Conservation (phyloP, 2,113 vertebrate species). For the Brienomyrus brachyistius region DNA sequence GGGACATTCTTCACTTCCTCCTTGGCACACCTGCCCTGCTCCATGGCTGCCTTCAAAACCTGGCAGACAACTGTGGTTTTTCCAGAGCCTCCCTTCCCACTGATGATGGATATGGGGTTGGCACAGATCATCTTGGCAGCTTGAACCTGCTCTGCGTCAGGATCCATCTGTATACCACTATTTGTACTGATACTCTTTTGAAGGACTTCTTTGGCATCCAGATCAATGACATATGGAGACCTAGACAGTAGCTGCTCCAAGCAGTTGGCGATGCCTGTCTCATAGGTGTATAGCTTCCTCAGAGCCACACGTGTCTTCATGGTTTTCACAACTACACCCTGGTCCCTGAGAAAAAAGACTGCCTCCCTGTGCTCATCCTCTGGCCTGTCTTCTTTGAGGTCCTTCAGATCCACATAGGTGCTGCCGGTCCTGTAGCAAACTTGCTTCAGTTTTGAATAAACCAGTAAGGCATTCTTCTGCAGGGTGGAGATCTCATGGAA, state of each 20-base stretch:
- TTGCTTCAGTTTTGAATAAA: conserved; percentile 61
- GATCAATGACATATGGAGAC: conserved; percentile 45
- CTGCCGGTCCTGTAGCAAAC: conserved; percentile 57
- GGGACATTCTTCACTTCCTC: conserved; percentile 52
- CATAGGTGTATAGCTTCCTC: conserved; percentile 55
- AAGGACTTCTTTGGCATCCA: conserved; percentile 56
- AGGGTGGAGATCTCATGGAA: conserved; percentile 49
- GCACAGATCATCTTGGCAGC: conserved; percentile 68
- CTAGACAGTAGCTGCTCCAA: conserved; percentile 45
- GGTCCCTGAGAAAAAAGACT: conserved; percentile 62
- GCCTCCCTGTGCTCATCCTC: conserved; percentile 50
- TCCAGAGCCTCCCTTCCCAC: conserved; percentile 77
- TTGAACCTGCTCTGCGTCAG: conserved; percentile 63
- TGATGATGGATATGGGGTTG: conserved; percentile 71
- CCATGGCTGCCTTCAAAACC: conserved; percentile 37
- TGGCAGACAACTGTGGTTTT: conserved; percentile 73
- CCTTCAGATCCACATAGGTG: conserved; percentile 53
- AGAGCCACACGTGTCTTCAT: conserved; percentile 53
- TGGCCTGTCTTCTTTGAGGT: conserved; percentile 31
- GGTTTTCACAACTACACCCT: conserved; percentile 45
- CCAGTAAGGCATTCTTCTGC: conserved; percentile 59
- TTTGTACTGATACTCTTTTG: background rate
- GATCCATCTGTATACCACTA: background rate
- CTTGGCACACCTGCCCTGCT: conserved; percentile 30
- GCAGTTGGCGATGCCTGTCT: conserved; percentile 56